These are phyloP conservation scores for Cyanistes caeruleus DNA, from an alignment of 2,113 vertebrate species.

Conservation along the genomic window DNA sequence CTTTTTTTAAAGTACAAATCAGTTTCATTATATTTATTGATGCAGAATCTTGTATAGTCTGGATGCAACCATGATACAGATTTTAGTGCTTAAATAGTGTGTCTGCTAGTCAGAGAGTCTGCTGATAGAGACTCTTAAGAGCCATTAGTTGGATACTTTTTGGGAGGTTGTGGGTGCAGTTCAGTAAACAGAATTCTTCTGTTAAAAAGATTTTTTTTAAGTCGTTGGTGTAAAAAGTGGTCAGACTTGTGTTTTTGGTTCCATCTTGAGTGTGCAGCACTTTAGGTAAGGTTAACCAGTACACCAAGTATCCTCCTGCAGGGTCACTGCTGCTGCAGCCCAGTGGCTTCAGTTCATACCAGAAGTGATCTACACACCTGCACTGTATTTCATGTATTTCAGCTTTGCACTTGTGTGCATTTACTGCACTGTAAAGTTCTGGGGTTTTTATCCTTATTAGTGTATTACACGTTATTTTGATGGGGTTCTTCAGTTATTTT, in stretches of 20 bases:
- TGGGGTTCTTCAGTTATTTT: neutral
- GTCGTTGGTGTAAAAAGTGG: constrained; percentile 67
- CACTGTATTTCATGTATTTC: constrained; percentile 2
- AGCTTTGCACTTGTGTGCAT: neutral
- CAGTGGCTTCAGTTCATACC: constrained; percentile 74
- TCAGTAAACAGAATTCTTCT: constrained; percentile 75
- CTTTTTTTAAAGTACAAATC: constrained; percentile 59
- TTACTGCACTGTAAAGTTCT: neutral
- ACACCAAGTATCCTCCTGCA: constrained; percentile 64
- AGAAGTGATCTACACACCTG: constrained; percentile 58
- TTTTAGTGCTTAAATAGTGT: constrained; percentile 73
- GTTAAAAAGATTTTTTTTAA: constrained; percentile 67
- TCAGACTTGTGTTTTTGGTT: constrained; percentile 73
- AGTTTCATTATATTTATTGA: constrained; percentile 56
- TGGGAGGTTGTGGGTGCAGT: constrained; percentile 74
- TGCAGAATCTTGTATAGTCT: constrained; percentile 83
- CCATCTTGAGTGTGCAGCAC: constrained; percentile 57
- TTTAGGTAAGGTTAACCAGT: constrained; percentile 68
- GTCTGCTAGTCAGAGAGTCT: constrained; percentile 70
- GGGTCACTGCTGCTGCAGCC: constrained; percentile 65
- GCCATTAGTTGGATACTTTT: constrained; percentile 66
- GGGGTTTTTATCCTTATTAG: neutral
- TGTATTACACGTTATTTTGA: neutral
- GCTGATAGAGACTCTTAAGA: constrained; percentile 72
- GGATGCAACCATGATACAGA: constrained; percentile 80